A percentile compares a stretch with the other conserved stretches of the same genome.
phyloP scores from a whole-genome alignment of 2,113 vertebrate genomes.

The Notiomystis cincta region DNA sequence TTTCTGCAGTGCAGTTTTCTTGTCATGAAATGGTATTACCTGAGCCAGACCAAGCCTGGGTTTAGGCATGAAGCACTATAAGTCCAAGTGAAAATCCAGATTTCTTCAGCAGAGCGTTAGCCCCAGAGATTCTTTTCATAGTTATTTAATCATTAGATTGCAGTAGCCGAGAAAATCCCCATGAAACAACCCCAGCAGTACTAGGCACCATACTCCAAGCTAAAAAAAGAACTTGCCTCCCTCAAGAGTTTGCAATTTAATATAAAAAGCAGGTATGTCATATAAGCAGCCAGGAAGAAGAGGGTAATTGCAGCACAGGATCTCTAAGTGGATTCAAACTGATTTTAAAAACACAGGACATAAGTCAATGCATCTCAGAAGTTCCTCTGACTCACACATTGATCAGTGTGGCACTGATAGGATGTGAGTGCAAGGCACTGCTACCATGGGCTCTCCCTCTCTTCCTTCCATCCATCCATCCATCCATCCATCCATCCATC shows the following conservation, averaged over 20 bases:
- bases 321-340: not conserved
- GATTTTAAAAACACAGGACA: not conserved
- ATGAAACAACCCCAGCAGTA: not conserved
- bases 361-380: not conserved
- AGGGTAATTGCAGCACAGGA: not conserved
- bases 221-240: not conserved
- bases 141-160: conserved; percentile 22
- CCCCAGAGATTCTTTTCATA: not conserved
- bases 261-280: not conserved
- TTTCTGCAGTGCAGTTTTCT: not conserved
- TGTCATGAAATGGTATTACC: not conserved
- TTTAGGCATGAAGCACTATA: not conserved
- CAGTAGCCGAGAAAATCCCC: not conserved
- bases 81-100: conserved; percentile 6
- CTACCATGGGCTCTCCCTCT: fast-evolving
- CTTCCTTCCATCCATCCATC: not conserved
- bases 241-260: not conserved
- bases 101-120: not conserved
- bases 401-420: not conserved
- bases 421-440: not conserved
- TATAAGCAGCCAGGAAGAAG: not conserved
- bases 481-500: not conserved
- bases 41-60: not conserved
- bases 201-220: not conserved
- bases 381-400: not conserved